Evolutionary conservation across 2,888 invertebrate species (phyloP).

Genomic region (Monopis laevigella): DNA sequence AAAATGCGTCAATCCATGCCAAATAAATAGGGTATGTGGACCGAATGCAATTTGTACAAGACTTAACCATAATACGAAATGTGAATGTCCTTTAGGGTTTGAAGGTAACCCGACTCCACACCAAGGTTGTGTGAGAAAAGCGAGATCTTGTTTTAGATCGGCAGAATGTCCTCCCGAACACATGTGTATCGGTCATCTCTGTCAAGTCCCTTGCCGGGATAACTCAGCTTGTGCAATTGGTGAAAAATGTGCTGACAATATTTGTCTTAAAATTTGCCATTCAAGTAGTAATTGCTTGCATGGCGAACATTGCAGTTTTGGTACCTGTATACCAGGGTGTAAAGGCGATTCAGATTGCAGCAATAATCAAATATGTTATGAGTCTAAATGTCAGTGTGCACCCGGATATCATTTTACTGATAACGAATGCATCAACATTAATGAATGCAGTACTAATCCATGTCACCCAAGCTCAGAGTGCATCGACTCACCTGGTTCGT

Average conservation of each 20-base stretch:
- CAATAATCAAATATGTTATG: conserved; percentile 78
- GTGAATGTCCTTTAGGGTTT: conserved; percentile 86
- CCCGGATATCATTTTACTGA: conserved; percentile 78
- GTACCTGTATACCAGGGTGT: conserved; percentile 86
- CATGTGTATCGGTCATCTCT: conserved; percentile 80
- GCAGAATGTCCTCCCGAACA: conserved; percentile 81
- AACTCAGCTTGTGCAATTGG: conserved; percentile 82
- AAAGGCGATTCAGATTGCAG: conserved; percentile 83
- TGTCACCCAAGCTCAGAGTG: conserved; percentile 86
- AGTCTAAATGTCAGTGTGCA: conserved; percentile 79
- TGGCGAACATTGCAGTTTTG: conserved; percentile 87
- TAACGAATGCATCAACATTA: conserved; percentile 81
- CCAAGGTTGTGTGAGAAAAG: conserved; percentile 87
- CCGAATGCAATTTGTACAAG: conserved; percentile 85
- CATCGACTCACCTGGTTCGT: conserved; percentile 82
- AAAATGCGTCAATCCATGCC: conserved; percentile 86
- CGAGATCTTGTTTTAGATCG: conserved; percentile 73
- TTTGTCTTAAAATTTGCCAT: conserved; percentile 88
- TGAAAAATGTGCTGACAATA: conserved; percentile 81
- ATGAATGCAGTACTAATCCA: conserved; percentile 82
- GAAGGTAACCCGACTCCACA: conserved; percentile 88
- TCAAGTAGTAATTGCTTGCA: conserved; percentile 90
- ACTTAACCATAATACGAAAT: conserved; percentile 77
- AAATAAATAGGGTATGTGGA: conserved; percentile 79
- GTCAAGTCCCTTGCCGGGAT: conserved; percentile 80